Evolutionary conservation across 2,797 vertebrate genomes (phyloP).

Genomic region (Danio aesculapii): DNA sequence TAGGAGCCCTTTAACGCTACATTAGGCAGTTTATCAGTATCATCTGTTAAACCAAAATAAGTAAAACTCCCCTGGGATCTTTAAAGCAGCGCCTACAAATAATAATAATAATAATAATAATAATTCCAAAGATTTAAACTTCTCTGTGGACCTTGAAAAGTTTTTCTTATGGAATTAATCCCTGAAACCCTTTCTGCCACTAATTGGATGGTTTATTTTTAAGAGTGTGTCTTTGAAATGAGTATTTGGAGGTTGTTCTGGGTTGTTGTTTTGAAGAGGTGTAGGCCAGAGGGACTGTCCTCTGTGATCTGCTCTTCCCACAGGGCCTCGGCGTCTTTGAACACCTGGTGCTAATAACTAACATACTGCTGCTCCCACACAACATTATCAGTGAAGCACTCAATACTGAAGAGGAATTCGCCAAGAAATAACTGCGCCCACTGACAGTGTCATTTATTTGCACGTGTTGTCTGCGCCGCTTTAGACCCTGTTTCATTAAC

Average conservation of each 20-base stretch:
- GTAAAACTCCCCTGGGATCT: neutral
- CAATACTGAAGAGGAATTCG: neutral
- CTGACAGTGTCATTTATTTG: conserved; percentile 16
- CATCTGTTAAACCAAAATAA: conserved; percentile 2
- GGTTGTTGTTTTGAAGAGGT: conserved; percentile 28
- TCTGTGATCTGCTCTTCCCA: conserved; percentile 18
- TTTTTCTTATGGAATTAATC: neutral
- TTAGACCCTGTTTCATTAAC: conserved; percentile 3
- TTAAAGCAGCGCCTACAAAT: neutral
- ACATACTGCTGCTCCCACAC: conserved; percentile 13
- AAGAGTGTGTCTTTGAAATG: conserved; percentile 18
- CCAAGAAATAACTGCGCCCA: conserved; percentile 2
- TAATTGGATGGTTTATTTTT: conserved; percentile 19
- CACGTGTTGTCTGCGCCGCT: conserved; percentile 10
- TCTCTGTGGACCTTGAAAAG: neutral
- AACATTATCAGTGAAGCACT: conserved; percentile 17
- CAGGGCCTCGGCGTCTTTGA: neutral
- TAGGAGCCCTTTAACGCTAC: neutral
- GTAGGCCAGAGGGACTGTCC: conserved; percentile 4
- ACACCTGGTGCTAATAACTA: conserved; percentile 42
- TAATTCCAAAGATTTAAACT: neutral
- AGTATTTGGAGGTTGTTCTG: conserved; percentile 18
- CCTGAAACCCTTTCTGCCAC: neutral
- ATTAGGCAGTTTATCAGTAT: neutral
- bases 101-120: neutral